Conservation (phyloP, 2,888 invertebrate genomes). For the Antitype chi region DNA sequence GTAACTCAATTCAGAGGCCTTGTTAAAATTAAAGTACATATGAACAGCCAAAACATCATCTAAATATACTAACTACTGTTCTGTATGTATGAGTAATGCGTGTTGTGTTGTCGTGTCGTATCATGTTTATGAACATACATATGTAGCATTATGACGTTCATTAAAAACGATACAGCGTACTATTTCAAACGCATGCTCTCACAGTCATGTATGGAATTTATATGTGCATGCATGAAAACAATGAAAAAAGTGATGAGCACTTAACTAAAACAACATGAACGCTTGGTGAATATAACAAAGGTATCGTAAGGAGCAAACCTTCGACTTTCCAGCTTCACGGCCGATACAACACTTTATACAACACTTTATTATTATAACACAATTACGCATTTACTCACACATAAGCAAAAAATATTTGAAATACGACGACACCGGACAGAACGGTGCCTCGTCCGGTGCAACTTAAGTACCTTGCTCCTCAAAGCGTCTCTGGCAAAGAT, state of each 20-base stretch:
- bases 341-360: constrained; percentile 72
- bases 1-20: constrained; percentile 91
- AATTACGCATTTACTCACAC: constrained; percentile 91
- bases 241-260: constrained; percentile 75
- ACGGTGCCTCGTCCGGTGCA: constrained; percentile 82
- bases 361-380: constrained; percentile 81
- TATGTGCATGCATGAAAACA: constrained; percentile 78
- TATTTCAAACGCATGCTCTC: constrained; percentile 78
- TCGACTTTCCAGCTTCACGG: constrained; percentile 73
- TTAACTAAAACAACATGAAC: constrained; percentile 74
- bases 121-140: constrained; percentile 78
- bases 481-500: constrained; percentile 94
- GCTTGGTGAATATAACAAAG: constrained; percentile 69
- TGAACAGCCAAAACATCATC: constrained; percentile 77
- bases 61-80: constrained; percentile 81
- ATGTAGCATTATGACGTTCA: constrained; percentile 74
- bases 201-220: constrained; percentile 70
- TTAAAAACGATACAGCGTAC: constrained; percentile 75
- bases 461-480: constrained; percentile 93
- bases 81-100: constrained; percentile 90
- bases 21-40: constrained; percentile 82
- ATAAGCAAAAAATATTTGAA: constrained; percentile 87
- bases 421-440: constrained; percentile 85
- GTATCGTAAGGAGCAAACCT: constrained; percentile 70
- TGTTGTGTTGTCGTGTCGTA: constrained; percentile 88